Evolutionary conservation across 2,113 vertebrate species (phyloP), one percentile per base, ranked within the genome.

Genomic region (Gyps fulvus): DNA sequence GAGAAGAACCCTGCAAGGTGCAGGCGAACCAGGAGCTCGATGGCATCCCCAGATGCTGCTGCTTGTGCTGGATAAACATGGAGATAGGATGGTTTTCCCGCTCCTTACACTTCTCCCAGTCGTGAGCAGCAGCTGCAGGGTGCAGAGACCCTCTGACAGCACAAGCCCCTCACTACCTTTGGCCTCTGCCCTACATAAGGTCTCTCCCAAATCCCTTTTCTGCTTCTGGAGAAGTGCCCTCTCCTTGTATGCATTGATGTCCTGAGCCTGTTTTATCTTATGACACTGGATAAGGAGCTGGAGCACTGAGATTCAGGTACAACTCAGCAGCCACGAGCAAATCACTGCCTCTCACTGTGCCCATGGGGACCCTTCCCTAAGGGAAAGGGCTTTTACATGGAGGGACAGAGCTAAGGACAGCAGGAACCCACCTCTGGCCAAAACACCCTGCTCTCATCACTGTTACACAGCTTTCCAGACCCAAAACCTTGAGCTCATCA

Each of bases 281-380:
- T 29, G 12, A 12, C 32, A 3, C 16, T 1, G 19, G 29, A 2
- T 36, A 8, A 80, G 42, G 27, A 0, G 1, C n/a, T 9, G 29
- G 45, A 83, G 34, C 4, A 4, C 1, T 1, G 31, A 77, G 61
- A 38, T 47, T 16, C 7, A 4, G 27, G 7, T 29, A 13, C 34
- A 54, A 45, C 22, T 15, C 31, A 13, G 13, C 13, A 10, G 32
- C 34, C 38, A 11, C 3, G 1, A 55, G 25, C 23, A 59, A 40
- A 47, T 65, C 43, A 23, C 38, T 40, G 45, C 49, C 22, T 69
- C 42, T 43, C 49, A 23, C 34, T 31, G 25, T 11, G 16, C 9
- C 69, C 27, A 6, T 3, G 11, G 22, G 20, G 7, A 54, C 13
- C 11, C 4, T 31, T 47, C 31, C 25, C 6, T 50, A 11, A 50